phyloP scores from a whole-genome alignment of 92 coral and sea anemone genomes.

The Heliopora coerulea region DNA sequence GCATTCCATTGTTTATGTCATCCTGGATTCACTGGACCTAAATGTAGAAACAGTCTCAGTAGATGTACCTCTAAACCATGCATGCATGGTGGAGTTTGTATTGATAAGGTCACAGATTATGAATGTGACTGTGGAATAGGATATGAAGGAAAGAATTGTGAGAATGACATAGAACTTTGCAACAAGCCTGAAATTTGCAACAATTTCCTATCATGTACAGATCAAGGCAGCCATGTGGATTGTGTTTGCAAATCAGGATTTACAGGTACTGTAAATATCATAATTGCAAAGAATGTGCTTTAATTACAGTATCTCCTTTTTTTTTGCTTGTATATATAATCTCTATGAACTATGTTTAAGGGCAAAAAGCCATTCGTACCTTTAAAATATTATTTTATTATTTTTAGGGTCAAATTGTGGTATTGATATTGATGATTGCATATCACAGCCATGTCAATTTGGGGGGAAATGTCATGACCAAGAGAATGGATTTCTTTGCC shows the following conservation, averaged over 20 bases:
- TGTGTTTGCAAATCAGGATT: constrained; percentile 85
- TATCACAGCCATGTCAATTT: constrained; percentile 76
- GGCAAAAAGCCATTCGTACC: too few relatives aligned
- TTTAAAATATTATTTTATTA: too few relatives aligned
- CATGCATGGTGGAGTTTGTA: constrained; percentile 79
- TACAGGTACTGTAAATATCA: constrained; percentile 53
- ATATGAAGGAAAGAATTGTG: constrained; percentile 74
- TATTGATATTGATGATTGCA: constrained; percentile 84
- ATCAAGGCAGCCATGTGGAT: constrained; percentile 72
- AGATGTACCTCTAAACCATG: constrained; percentile 91
- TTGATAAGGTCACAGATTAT: constrained; percentile 61
- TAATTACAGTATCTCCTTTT: too few relatives aligned
- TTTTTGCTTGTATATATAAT: too few relatives aligned
- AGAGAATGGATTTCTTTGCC: constrained; percentile 73
- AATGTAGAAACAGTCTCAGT: constrained; percentile 70
- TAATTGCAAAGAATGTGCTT: background rate
- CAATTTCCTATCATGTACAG: constrained; percentile 74
- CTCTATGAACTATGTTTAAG: too few relatives aligned
- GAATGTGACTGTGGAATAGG: constrained; percentile 90
- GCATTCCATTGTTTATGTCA: constrained; percentile 77
- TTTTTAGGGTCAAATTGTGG: constrained; percentile 70
- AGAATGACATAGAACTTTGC: constrained; percentile 84
- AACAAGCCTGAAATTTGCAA: constrained; percentile 70
- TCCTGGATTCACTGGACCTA: constrained; percentile 76
- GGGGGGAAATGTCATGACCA: constrained; percentile 88